Evolutionary conservation across 2,113 vertebrate genomes (phyloP), one percentile per base, ranked within the genome.

Genomic region (Oryzias javanicus): DNA sequence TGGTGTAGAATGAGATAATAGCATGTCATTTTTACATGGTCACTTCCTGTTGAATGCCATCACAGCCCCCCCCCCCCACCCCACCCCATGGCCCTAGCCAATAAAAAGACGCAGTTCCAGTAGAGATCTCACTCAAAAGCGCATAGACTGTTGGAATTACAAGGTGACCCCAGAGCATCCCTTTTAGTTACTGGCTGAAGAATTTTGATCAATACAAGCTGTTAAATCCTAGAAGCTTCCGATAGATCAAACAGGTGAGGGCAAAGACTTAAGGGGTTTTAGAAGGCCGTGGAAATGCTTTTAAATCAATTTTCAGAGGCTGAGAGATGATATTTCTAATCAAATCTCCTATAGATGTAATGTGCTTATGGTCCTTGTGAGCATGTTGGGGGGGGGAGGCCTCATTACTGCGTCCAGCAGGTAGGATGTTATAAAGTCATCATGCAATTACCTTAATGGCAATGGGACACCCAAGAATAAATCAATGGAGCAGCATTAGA

Each of bases 391-490:
- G 18, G 61, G 52, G 61, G 66, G 56, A 41, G 48, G 70, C 49
- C 76, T 80, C 73, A 89, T 89, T 78, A 86, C 77, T 76, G 58
- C 29, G 42, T 75, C 79, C 76, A 78, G 81, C 66, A 68, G 59
- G 82, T 80, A 85, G 80, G 86, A 79, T 79, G 86, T 90, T 91
- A 91, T 89, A 86, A 91, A 92, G 83, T 84, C 83, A 91, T 91
- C 87, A 89, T 84, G 85, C 86, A 89, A 91, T 92, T 92, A 89
- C 79, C 86, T 85, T 91, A 91, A 91, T 91, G 88, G 89, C 81
- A 79, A 68, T 70, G 70, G 79, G 86, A 90, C 80, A 89, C 83
- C 77, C 70, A 65, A 89, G 85, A 82, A 86, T 86, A 86, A 91
- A 91, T 91, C 89, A 89, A 89, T 91, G 80, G 70, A 70, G 55